Conservation (phyloP, 2,797 vertebrate species). For the Monodelphis domestica region DNA sequence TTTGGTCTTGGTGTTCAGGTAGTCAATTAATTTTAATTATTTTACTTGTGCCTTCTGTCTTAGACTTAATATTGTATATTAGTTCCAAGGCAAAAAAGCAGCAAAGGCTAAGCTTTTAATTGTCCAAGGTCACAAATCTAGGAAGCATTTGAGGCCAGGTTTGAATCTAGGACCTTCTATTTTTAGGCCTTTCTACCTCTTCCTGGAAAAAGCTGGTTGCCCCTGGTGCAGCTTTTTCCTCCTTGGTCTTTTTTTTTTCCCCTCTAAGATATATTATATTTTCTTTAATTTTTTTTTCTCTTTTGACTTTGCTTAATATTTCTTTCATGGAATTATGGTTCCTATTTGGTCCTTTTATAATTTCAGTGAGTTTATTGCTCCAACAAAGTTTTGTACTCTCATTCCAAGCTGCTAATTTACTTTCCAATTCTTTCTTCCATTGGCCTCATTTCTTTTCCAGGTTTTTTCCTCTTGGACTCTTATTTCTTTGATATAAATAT, state of each 20-base stretch:
- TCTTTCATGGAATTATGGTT: not conserved
- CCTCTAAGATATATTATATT: not conserved
- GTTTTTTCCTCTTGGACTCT: not conserved
- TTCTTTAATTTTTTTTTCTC: not conserved
- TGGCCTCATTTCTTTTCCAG: not conserved
- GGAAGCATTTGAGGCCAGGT: too few species aligned
- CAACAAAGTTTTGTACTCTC: not conserved
- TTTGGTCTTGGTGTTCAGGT: not conserved
- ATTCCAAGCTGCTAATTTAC: not conserved
- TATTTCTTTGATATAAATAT: not conserved
- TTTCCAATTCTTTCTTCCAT: not conserved
- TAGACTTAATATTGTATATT: too few species aligned
- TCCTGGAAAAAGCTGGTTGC: too few species aligned
- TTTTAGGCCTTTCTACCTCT: too few species aligned
- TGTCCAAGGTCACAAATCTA: too few species aligned
- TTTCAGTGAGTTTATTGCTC: not conserved
- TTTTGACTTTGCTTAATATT: not conserved
- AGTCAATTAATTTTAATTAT: not conserved
- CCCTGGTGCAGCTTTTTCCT: too few species aligned
- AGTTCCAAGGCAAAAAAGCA: too few species aligned
- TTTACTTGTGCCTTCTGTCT: too few species aligned
- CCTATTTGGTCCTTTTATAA: not conserved
- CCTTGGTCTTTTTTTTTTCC: not conserved
- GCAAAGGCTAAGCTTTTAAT: too few species aligned
- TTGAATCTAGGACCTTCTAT: too few species aligned